Evolutionary conservation across 2,888 invertebrate species (phyloP).

Genomic region (Chymomyza fuscimana): DNA sequence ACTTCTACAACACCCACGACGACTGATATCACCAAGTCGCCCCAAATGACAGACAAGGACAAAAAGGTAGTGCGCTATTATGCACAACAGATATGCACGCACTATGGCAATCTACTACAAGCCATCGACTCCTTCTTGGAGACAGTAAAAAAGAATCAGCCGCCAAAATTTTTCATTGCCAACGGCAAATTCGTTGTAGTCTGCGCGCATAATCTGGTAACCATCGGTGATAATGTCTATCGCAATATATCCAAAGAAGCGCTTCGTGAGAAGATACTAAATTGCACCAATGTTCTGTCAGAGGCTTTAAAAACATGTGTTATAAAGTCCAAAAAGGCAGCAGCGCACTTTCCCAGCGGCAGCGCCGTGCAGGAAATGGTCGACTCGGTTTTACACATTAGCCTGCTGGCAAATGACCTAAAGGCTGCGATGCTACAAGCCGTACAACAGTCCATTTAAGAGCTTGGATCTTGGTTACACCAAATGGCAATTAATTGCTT

Average conservation of each 20-base stretch:
- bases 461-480: background rate
- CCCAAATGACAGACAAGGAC: conserved; percentile 86
- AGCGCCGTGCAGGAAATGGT: conserved; percentile 96
- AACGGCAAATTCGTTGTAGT: conserved; percentile 97
- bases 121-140: conserved; percentile 95
- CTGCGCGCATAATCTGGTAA: conserved; percentile 95
- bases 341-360: conserved; percentile 94
- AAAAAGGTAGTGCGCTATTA: conserved; percentile 92
- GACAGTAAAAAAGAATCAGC: conserved; percentile 95
- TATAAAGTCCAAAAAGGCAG: conserved; percentile 93
- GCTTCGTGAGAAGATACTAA: conserved; percentile 86
- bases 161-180: conserved; percentile 94
- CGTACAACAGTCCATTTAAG: conserved; percentile 79
- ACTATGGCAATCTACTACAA: conserved; percentile 90
- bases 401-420: conserved; percentile 89
- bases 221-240: conserved; percentile 96
- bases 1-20: conserved; percentile 47
- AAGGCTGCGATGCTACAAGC: conserved; percentile 87
- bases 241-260: conserved; percentile 89
- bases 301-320: conserved; percentile 91
- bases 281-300: conserved; percentile 89
- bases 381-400: conserved; percentile 91
- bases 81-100: conserved; percentile 91
- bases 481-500: conserved; percentile 9
- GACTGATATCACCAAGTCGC: conserved; percentile 37